Conservation (phyloP, 2,888 invertebrate species). For the Lepidocyrtoides sp. region DNA sequence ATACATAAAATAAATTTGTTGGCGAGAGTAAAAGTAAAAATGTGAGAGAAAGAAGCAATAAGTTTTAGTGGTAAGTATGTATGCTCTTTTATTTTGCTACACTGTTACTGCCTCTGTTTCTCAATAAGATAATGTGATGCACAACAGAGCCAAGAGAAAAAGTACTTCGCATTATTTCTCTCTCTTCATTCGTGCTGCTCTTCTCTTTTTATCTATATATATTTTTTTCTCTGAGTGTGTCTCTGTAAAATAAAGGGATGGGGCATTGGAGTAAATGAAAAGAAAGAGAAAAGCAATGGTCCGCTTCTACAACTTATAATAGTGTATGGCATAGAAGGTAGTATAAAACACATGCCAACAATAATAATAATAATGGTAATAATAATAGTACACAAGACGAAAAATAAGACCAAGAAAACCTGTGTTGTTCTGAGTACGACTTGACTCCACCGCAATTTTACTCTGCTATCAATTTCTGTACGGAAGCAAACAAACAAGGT, state of each 20-base stretch:
- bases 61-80: slow-evolving; percentile 57
- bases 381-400: slow-evolving; percentile 66
- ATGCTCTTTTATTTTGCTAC: slow-evolving; percentile 49
- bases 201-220: background rate
- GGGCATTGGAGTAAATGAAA: slow-evolving; percentile 33
- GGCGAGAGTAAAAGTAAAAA: slow-evolving; percentile 58
- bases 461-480: slow-evolving; percentile 9
- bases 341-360: slow-evolving; percentile 53
- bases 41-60: slow-evolving; percentile 68
- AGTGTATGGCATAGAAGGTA: background rate
- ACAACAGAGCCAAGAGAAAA: slow-evolving; percentile 55
- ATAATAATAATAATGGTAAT: slow-evolving; percentile 72
- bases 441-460: background rate
- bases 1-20: slow-evolving; percentile 63
- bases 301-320: background rate
- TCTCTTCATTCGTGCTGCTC: slow-evolving; percentile 4
- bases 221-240: background rate
- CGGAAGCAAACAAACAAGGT: slow-evolving; percentile 13
- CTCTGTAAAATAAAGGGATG: slow-evolving; percentile 22
- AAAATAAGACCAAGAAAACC: background rate
- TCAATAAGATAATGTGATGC: slow-evolving; percentile 73
- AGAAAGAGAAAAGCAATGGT: slow-evolving; percentile 32
- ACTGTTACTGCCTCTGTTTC: slow-evolving; percentile 9
- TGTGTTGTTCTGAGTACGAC: background rate
- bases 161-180: slow-evolving; percentile 60